phyloP scores from a whole-genome alignment of 2,888 invertebrate genomes.

The Cylindroiulus punctatus region DNA sequence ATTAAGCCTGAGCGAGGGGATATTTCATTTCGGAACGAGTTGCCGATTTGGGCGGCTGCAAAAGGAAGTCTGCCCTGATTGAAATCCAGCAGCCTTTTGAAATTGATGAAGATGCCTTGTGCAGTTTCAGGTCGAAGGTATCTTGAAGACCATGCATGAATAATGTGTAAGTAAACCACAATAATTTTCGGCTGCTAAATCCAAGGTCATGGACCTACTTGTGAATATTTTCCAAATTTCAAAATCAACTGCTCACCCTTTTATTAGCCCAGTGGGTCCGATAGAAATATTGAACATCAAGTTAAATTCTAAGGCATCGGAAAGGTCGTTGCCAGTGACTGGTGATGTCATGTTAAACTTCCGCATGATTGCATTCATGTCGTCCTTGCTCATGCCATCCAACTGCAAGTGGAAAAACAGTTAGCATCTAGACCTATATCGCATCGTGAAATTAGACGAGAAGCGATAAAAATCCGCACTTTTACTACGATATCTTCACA shows the following conservation, averaged over 20 bases:
- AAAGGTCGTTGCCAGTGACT: constrained; percentile 89
- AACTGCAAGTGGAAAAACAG: constrained; percentile 67
- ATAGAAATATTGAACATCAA: constrained; percentile 99
- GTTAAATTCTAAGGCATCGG: constrained; percentile 97
- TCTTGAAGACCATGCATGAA: constrained; percentile 65
- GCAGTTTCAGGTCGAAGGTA: constrained; percentile 98
- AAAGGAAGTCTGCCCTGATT: constrained; percentile 96
- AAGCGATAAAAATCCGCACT: constrained; percentile 63
- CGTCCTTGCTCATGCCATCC: constrained; percentile 90
- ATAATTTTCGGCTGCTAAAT: background rate
- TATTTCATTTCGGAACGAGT: constrained; percentile 98
- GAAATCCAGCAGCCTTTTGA: constrained; percentile 95
- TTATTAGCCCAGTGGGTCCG: constrained; percentile 93
- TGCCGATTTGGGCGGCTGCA: constrained; percentile 98
- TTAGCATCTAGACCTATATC: constrained; percentile 39
- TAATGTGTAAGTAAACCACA: background rate
- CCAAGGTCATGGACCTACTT: no score
- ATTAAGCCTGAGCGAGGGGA: constrained; percentile 96
- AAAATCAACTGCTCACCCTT: constrained; percentile 77
- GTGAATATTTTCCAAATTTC: no score
- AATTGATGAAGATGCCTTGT: constrained; percentile 99
- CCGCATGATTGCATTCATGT: constrained; percentile 85
- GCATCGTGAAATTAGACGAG: background rate
- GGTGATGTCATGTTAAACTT: constrained; percentile 96
- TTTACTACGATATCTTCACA: constrained; percentile 82